phyloP scores from a whole-genome alignment of 2,797 vertebrate genomes.

The Thamnophis elegans region DNA sequence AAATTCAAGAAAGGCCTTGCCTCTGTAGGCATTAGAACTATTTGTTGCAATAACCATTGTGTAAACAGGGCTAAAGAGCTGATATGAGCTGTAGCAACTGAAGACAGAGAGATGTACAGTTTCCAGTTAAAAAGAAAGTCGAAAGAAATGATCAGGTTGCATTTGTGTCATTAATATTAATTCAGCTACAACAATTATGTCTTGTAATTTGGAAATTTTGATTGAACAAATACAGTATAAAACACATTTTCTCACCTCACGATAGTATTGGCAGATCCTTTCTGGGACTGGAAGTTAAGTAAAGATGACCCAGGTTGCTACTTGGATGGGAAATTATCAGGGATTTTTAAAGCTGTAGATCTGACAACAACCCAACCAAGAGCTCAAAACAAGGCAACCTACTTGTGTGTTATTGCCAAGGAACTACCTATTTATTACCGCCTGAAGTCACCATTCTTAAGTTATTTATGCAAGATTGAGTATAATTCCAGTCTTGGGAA shows the following conservation, averaged over 20 bases:
- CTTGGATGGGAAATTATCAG: background rate
- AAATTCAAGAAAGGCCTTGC: background rate
- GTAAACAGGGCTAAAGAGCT: background rate
- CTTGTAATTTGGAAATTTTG: background rate
- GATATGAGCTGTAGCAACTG: background rate
- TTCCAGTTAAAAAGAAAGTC: background rate
- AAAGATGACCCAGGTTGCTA: background rate
- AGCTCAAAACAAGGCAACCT: background rate
- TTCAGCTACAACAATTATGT: background rate
- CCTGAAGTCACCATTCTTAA: background rate
- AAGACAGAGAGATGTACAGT: background rate
- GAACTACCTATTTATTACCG: background rate
- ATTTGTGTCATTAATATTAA: background rate
- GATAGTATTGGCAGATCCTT: background rate
- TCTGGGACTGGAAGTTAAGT: background rate
- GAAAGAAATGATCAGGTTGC: background rate
- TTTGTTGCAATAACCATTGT: background rate
- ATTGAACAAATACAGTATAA: background rate
- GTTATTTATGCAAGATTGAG: background rate
- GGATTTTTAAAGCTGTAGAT: background rate
- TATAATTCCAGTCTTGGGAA: background rate
- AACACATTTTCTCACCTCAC: background rate
- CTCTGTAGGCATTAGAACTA: background rate
- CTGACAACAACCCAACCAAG: background rate
- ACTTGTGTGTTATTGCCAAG: background rate